Percentiles rank a stretch among this genome's conserved stretches.
These are phyloP conservation scores for Spermophilus dauricus DNA, from an alignment of 2,113 vertebrate genomes.

Conservation along the genomic window DNA sequence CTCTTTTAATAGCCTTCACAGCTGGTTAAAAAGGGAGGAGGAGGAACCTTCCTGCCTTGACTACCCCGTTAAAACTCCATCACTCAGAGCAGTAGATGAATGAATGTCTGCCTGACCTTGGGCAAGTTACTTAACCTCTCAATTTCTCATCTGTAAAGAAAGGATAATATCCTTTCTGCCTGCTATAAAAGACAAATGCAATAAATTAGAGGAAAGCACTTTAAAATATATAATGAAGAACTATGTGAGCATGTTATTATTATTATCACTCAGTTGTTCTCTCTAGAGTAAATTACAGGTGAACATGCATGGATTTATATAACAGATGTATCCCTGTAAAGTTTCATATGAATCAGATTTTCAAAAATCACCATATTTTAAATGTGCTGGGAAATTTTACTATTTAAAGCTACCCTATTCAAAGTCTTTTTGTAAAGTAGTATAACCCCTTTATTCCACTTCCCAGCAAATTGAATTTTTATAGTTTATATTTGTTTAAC, in stretches of 20 bases:
- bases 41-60: slow-evolving; percentile 71
- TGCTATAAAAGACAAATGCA: slow-evolving; percentile 60
- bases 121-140: slow-evolving; percentile 80
- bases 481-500: slow-evolving; percentile 44
- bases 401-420: slow-evolving; percentile 45
- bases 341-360: slow-evolving; percentile 71
- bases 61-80: slow-evolving; percentile 60
- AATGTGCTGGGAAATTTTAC: slow-evolving; percentile 58
- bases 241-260: slow-evolving; percentile 72
- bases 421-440: slow-evolving; percentile 27
- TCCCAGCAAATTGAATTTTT: slow-evolving; percentile 53
- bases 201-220: slow-evolving; percentile 72
- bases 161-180: slow-evolving; percentile 56
- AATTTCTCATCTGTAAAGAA: slow-evolving; percentile 71
- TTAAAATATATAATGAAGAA: slow-evolving; percentile 71
- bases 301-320: slow-evolving; percentile 66
- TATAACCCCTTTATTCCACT: slow-evolving; percentile 41
- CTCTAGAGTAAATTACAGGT: slow-evolving; percentile 78
- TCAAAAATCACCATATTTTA: slow-evolving; percentile 72
- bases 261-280: slow-evolving; percentile 71
- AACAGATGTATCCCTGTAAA: slow-evolving; percentile 73
- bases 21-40: slow-evolving; percentile 70
- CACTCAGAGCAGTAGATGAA: slow-evolving; percentile 69
- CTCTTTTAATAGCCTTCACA: slow-evolving; percentile 81
- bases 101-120: slow-evolving; percentile 75